Percentiles rank a stretch among this genome's conserved stretches.
These are phyloP conservation scores for Tadarida brasiliensis DNA, from an alignment of 2,797 vertebrate genomes.

Conservation along the genomic window DNA sequence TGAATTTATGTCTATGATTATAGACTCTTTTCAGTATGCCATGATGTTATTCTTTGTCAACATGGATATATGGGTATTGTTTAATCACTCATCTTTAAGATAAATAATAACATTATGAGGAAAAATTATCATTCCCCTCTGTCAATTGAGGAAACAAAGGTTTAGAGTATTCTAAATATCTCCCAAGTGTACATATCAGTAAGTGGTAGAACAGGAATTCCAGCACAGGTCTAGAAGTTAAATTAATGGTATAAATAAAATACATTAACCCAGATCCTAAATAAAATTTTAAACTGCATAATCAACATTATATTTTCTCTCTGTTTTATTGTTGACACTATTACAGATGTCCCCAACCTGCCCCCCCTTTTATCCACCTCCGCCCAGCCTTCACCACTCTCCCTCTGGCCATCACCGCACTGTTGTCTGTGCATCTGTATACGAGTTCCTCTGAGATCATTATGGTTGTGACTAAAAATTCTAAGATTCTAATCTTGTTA, in stretches of 20 bases:
- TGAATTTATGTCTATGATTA: background rate
- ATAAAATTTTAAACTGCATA: constrained; percentile 37
- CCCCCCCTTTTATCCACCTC: too few relatives aligned
- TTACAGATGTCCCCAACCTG: too few relatives aligned
- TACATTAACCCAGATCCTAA: constrained; percentile 4
- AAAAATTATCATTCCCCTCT: background rate
- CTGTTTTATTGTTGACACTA: too few relatives aligned
- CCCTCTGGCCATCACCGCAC: too few relatives aligned
- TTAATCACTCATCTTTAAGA: background rate
- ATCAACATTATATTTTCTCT: background rate
- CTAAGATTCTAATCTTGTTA: constrained; percentile 61
- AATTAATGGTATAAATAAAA: background rate
- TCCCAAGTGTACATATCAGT: background rate
- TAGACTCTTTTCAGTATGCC: background rate
- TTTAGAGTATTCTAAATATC: background rate
- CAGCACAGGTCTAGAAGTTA: background rate
- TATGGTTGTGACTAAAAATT: constrained; percentile 57
- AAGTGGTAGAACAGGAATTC: background rate
- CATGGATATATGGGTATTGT: background rate
- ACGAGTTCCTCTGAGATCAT: constrained; percentile 40
- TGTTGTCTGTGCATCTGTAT: constrained; percentile 38
- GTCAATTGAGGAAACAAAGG: background rate
- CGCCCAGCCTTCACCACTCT: too few relatives aligned
- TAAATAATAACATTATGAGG: background rate
- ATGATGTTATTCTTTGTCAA: background rate